These are phyloP conservation scores for Pantherophis alleghaniensis DNA, from an alignment of 2,797 vertebrate species.

Conservation along the genomic window DNA sequence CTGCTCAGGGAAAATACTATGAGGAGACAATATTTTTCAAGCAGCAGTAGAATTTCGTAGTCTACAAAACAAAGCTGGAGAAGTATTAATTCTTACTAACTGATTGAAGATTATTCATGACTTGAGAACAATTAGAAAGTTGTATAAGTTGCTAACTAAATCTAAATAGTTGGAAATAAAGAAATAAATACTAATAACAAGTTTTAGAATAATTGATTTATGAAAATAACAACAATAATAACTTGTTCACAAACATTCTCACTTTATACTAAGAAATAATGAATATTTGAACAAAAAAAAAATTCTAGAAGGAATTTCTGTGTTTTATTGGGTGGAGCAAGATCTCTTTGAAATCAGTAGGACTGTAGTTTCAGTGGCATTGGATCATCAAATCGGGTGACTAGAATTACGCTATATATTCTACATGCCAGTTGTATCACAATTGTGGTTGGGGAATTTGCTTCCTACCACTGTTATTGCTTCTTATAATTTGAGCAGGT, in stretches of 20 bases:
- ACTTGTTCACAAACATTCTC: not conserved
- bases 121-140: not conserved
- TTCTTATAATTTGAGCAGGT: not conserved
- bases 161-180: not conserved
- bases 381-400: not conserved
- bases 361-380: not conserved
- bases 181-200: not conserved
- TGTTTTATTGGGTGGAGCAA: not conserved
- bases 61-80: not conserved
- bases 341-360: not conserved
- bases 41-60: not conserved
- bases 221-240: not conserved
- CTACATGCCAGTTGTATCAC: not conserved
- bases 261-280: not conserved
- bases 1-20: constrained; percentile 4
- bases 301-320: not conserved
- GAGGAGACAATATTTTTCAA: not conserved
- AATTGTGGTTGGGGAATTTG: not conserved
- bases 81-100: not conserved
- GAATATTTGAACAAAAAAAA: not conserved
- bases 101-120: not conserved
- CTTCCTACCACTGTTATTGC: not conserved
- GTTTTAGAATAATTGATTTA: not conserved
- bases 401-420: not conserved
- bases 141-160: not conserved